These are phyloP conservation scores for Micrasema longulum DNA, from an alignment of 1,140 invertebrate genomes.

Conservation along the genomic window DNA sequence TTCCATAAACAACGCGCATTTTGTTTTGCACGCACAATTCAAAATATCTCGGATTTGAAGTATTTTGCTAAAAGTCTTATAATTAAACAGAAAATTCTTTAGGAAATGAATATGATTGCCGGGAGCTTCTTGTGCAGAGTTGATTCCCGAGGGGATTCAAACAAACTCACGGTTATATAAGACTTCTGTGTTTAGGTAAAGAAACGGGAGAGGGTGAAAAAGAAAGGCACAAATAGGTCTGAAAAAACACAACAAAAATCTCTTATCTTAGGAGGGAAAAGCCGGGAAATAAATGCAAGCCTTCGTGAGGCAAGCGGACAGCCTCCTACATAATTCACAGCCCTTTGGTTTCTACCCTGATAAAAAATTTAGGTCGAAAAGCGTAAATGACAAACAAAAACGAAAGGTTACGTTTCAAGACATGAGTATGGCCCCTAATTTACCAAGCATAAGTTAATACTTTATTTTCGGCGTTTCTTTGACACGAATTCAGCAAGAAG, in stretches of 20 bases:
- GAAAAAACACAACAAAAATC: constrained; percentile 30
- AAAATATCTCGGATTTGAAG: too few species aligned
- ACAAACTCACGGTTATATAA: constrained; percentile 10
- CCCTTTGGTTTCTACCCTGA: constrained; percentile 30
- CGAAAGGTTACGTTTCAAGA: constrained; percentile 15
- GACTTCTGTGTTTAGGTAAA: constrained; percentile 17
- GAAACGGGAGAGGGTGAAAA: constrained; percentile 12
- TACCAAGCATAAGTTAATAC: not conserved
- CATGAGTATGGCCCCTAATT: not conserved
- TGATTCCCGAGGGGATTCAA: not conserved
- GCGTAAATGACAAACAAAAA: constrained; percentile 11
- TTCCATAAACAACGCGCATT: too few species aligned
- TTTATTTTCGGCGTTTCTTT: too few species aligned
- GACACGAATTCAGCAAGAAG: too few species aligned
- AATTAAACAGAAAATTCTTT: not conserved
- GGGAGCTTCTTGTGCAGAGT: not conserved
- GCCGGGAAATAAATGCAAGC: too few species aligned
- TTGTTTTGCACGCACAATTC: too few species aligned
- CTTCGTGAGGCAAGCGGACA: constrained; percentile 4
- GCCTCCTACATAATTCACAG: constrained; percentile 25
- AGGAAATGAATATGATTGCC: constrained; percentile 7
- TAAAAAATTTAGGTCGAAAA: constrained; percentile 29
- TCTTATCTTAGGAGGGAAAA: too few species aligned
- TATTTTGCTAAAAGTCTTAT: too few species aligned
- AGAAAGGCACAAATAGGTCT: constrained; percentile 28